A percentile compares a stretch with the other conserved stretches of the same genome.
phyloP scores from a whole-genome alignment of 2,888 invertebrate genomes.

The Hyppa rectilinea region DNA sequence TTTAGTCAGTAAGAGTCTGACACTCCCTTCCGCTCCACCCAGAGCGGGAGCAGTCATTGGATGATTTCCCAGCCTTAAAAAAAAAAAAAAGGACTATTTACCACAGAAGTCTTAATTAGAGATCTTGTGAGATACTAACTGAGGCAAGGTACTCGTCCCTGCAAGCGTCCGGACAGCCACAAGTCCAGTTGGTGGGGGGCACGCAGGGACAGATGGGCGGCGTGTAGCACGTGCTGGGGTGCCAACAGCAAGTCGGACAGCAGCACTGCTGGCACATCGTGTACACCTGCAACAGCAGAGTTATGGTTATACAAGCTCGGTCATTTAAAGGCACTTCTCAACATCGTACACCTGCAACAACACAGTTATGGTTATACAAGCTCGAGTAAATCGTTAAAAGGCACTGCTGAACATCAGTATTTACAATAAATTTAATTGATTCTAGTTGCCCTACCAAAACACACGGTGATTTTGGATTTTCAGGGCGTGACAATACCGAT shows the following conservation, averaged over 20 bases:
- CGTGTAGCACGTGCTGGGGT: slow-evolving; percentile 78
- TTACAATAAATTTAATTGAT: background rate
- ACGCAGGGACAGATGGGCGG: slow-evolving; percentile 79
- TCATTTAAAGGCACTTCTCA: background rate
- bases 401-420: background rate
- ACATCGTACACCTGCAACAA: slow-evolving; percentile 77
- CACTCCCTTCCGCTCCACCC: too few relatives aligned
- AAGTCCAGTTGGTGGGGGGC: slow-evolving; percentile 83
- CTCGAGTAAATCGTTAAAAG: too few relatives aligned
- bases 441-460: background rate
- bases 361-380: background rate
- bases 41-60: too few relatives aligned
- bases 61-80: too few relatives aligned
- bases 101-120: background rate
- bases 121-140: slow-evolving; percentile 67
- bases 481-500: too few relatives aligned
- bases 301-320: background rate
- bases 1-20: too few relatives aligned
- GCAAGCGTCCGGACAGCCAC: slow-evolving; percentile 80
- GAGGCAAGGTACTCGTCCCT: slow-evolving; percentile 85
- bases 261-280: slow-evolving; percentile 84
- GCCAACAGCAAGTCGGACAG: slow-evolving; percentile 72
- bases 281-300: slow-evolving; percentile 78
- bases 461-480: too few relatives aligned
- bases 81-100: too few relatives aligned